Evolutionary conservation across 2,888 invertebrate species (phyloP).

Genomic region (Scelioninae gen. 1): DNA sequence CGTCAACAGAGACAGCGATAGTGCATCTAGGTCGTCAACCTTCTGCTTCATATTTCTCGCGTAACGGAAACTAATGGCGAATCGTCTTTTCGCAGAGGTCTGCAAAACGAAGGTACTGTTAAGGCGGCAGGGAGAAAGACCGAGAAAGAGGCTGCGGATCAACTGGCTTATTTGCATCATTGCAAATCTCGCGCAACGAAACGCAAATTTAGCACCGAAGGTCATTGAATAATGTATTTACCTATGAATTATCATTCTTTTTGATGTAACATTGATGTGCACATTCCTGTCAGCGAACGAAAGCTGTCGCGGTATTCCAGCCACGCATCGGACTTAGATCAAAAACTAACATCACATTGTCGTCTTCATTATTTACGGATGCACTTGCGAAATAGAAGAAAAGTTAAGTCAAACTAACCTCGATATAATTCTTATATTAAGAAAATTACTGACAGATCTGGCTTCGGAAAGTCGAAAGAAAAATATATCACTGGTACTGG

Average conservation of each 20-base stretch:
- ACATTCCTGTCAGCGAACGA: conserved; percentile 49
- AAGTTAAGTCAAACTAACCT: neutral
- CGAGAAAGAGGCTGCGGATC: conserved; percentile 24
- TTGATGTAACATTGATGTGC: conserved; percentile 58
- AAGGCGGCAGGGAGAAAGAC: conserved; percentile 12
- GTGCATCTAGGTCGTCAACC: conserved; percentile 52
- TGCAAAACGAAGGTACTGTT: conserved; percentile 57
- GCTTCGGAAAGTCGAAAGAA: too few species aligned
- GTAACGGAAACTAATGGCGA: conserved; percentile 58
- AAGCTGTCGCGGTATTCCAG: conserved; percentile 65
- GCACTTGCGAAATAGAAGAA: conserved; percentile 5
- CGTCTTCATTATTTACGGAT: conserved; percentile 35
- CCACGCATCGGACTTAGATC: conserved; percentile 60
- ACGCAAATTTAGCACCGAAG: conserved; percentile 67
- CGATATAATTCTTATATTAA: neutral
- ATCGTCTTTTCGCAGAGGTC: conserved; percentile 29
- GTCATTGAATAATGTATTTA: conserved; percentile 69
- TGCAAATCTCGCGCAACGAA: conserved; percentile 28
- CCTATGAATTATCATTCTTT: conserved; percentile 70
- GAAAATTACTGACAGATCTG: too few species aligned
- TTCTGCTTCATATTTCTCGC: conserved; percentile 30
- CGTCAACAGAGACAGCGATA: conserved; percentile 24
- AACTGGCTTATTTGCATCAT: conserved; percentile 56
- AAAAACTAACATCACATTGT: conserved; percentile 55
- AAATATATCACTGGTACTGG: too few species aligned